Conservation (phyloP, 2,888 invertebrate genomes). For the Cheilosia pagana region DNA sequence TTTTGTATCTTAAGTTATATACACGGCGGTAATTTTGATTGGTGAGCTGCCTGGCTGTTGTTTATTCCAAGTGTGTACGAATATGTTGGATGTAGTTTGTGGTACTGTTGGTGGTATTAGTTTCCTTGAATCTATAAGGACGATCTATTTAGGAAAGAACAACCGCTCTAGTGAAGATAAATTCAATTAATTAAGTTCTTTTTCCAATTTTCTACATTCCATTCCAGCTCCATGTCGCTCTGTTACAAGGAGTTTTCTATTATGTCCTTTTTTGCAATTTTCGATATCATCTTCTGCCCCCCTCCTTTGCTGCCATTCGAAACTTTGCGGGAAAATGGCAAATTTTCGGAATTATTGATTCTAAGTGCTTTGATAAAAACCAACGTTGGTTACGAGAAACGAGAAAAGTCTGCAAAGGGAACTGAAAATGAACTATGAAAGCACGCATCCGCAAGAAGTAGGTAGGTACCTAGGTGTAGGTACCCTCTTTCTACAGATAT, state of each 20-base stretch:
- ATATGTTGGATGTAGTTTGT: conserved; percentile 11
- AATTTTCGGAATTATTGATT: conserved; percentile 70
- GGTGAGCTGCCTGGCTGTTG: conserved; percentile 46
- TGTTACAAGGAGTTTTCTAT: conserved; percentile 33
- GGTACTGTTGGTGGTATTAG: conserved; percentile 3
- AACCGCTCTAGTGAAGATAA: conserved; percentile 43
- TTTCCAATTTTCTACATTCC: conserved; percentile 38
- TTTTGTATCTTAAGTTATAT: conserved; percentile 32
- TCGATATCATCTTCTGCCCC: conserved; percentile 28
- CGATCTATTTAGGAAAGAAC: conserved; percentile 23
- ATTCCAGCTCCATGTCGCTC: conserved; percentile 15
- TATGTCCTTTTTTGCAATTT: conserved; percentile 43
- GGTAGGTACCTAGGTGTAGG: not conserved
- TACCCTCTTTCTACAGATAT: too few species aligned
- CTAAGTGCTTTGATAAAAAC: conserved; percentile 68
- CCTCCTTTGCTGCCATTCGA: not conserved
- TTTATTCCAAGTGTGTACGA: conserved; percentile 18
- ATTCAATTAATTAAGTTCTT: conserved; percentile 71
- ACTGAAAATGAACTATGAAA: not conserved
- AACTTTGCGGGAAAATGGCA: conserved; percentile 51
- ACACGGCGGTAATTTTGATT: conserved; percentile 65
- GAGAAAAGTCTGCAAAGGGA: not conserved
- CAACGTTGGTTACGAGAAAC: conserved; percentile 45
- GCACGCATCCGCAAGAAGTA: conserved; percentile 44
- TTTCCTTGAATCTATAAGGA: conserved; percentile 17